Conservation (phyloP, 2,113 vertebrate genomes). For the Rhineura floridana region DNA sequence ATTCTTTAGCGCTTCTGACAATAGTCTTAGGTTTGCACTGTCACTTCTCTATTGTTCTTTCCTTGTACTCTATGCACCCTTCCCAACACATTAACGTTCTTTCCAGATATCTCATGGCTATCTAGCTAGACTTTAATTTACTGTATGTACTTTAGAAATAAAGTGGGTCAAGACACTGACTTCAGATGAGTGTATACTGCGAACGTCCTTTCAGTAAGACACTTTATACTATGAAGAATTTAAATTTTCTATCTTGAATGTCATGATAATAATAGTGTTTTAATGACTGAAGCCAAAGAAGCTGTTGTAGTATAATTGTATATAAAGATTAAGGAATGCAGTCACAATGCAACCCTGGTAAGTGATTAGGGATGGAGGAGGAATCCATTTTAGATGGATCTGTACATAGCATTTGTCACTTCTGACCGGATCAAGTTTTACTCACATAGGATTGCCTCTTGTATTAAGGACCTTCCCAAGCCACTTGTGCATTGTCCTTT, state of each 20-base stretch:
- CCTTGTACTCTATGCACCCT: neutral
- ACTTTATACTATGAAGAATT: neutral
- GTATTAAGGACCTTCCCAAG: no score
- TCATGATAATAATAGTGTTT: neutral
- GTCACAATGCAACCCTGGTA: neutral
- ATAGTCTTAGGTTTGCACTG: neutral
- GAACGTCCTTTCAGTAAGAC: neutral
- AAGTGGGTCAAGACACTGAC: neutral
- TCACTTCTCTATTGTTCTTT: neutral
- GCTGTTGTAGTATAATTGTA: neutral
- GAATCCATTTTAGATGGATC: no score
- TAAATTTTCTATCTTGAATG: neutral
- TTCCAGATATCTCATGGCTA: conserved; percentile 18
- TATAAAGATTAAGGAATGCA: neutral
- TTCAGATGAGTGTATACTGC: neutral
- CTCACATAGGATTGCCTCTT: no score
- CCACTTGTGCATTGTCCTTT: no score
- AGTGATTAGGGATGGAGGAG: neutral
- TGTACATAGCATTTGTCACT: no score
- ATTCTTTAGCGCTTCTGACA: neutral
- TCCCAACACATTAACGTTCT: neutral
- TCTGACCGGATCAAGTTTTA: no score
- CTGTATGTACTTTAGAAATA: conserved; percentile 19
- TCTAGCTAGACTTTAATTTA: neutral
- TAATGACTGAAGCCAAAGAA: neutral